These are phyloP conservation scores for Myotis davidii DNA, from an alignment of 2,113 vertebrate genomes.

Conservation along the genomic window DNA sequence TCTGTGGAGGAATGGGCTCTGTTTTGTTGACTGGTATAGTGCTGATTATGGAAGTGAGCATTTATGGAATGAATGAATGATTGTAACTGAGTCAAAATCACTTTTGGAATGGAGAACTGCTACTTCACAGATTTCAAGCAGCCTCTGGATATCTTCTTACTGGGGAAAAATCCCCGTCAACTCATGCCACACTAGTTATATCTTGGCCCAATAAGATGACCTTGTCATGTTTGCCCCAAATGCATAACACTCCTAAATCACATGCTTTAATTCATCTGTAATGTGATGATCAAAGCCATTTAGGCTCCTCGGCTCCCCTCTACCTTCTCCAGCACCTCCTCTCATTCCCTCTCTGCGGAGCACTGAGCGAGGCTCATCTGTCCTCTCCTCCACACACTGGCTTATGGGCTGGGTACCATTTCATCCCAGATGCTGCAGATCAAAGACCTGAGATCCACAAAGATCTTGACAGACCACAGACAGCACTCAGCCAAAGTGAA, in stretches of 20 bases:
- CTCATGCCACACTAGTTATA: background rate
- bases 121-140: background rate
- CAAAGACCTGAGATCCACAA: background rate
- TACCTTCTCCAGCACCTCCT: accelerated
- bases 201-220: background rate
- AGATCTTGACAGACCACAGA: background rate
- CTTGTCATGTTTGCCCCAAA: background rate
- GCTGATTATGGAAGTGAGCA: background rate
- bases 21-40: background rate
- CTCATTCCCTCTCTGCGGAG: accelerated
- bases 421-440: background rate
- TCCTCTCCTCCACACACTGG: background rate
- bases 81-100: background rate
- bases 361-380: background rate
- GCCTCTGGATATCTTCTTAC: background rate
- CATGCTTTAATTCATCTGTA: background rate
- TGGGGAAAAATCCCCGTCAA: background rate
- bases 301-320: background rate
- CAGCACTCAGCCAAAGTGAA: background rate
- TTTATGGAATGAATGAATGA: background rate
- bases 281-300: background rate
- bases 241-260: background rate
- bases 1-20: background rate
- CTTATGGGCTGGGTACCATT: background rate
- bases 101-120: background rate